Conservation (phyloP, 2,113 vertebrate species). For the Notechis scutatus region DNA sequence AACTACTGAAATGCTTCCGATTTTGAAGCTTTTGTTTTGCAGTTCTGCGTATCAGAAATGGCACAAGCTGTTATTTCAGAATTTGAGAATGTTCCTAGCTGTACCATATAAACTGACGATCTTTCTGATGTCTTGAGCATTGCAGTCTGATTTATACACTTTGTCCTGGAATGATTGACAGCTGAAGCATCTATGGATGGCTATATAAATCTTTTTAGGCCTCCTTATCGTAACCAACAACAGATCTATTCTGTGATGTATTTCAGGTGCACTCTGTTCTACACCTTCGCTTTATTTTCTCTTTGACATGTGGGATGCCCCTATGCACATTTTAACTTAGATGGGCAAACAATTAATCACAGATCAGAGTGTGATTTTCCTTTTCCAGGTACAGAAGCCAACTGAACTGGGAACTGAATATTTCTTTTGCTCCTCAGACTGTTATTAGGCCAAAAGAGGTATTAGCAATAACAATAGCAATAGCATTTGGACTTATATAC, state of each 20-base stretch:
- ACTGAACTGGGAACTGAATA: background rate
- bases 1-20: background rate
- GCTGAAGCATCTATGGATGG: background rate
- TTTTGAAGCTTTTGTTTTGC: background rate
- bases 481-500: too few relatives aligned
- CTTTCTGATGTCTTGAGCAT: background rate
- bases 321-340: background rate
- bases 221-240: background rate
- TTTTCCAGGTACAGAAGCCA: background rate
- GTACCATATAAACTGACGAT: background rate
- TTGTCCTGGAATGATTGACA: background rate
- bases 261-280: background rate
- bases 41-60: background rate
- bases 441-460: background rate
- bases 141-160: background rate
- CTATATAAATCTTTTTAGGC: background rate
- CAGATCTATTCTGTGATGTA: background rate
- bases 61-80: background rate
- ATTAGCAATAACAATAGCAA: background rate
- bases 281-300: background rate
- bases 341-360: background rate
- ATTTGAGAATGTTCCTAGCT: background rate
- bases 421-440: background rate
- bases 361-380: background rate
- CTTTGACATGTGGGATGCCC: background rate